Conservation (phyloP, 1,140 invertebrate species). For the Bombus polaris region DNA sequence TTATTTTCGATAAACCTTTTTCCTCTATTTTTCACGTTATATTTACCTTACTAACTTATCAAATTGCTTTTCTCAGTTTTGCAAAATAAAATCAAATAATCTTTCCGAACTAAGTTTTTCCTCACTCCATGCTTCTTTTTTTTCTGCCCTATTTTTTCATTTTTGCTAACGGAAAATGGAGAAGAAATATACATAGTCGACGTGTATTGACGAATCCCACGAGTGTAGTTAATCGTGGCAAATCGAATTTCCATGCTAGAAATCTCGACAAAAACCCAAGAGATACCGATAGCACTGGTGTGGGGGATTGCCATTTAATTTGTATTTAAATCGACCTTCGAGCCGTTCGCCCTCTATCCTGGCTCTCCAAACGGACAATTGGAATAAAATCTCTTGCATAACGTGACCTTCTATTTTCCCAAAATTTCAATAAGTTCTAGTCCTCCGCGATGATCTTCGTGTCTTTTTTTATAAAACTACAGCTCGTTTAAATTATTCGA, state of each 20-base stretch:
- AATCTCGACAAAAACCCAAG: slow-evolving; percentile 52
- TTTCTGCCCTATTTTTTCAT: not conserved
- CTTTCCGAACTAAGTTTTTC: not conserved
- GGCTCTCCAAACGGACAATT: not conserved
- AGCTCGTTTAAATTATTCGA: slow-evolving; percentile 10
- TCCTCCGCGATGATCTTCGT: not conserved
- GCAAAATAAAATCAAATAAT: not conserved
- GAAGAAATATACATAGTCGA: not conserved
- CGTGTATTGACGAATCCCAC: not conserved
- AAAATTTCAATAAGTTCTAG: slow-evolving; percentile 37
- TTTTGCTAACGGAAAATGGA: not conserved
- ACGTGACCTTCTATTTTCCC: slow-evolving; percentile 17
- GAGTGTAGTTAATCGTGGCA: slow-evolving; percentile 55
- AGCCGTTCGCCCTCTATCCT: slow-evolving; percentile 13
- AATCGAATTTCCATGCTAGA: slow-evolving; percentile 68
- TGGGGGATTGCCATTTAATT: slow-evolving; percentile 70
- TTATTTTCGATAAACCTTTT: not conserved
- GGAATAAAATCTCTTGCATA: slow-evolving; percentile 35
- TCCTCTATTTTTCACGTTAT: not conserved
- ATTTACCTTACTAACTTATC: not conserved
- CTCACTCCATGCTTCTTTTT: accelerated
- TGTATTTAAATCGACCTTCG: slow-evolving; percentile 73
- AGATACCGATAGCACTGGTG: slow-evolving; percentile 33
- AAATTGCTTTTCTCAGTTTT: not conserved
- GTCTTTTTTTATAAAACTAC: not conserved